phyloP scores from a whole-genome alignment of 1,140 invertebrate genomes.

The Gyrodactylus salaris region DNA sequence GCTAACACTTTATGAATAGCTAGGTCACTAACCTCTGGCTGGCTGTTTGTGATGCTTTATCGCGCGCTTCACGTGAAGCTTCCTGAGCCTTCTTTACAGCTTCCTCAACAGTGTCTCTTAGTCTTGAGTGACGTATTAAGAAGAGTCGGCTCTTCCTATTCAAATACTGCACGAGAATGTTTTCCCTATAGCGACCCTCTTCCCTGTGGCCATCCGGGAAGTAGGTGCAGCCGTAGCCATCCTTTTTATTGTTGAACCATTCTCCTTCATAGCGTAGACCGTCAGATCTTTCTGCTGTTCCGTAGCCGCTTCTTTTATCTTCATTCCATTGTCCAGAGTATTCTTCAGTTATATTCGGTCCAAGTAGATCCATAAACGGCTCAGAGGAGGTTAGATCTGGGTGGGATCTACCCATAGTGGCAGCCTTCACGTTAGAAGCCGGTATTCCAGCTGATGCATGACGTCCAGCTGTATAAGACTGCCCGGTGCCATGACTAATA shows the following conservation, averaged over 20 bases:
- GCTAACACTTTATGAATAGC: neutral
- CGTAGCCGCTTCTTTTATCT: constrained; percentile 83
- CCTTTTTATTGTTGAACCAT: constrained; percentile 96
- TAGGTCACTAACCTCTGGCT: neutral
- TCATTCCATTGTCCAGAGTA: constrained; percentile 99
- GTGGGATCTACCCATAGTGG: neutral
- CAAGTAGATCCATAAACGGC: neutral
- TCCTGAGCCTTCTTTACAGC: constrained; percentile 3
- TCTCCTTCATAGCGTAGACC: constrained; percentile 89
- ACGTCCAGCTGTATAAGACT: neutral
- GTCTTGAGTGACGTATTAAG: neutral
- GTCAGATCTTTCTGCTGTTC: constrained; percentile 74
- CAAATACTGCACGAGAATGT: constrained; percentile 27
- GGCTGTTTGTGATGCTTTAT: constrained; percentile 1
- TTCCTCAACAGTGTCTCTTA: constrained; percentile 4
- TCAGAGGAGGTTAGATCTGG: neutral
- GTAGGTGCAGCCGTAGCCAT: constrained; percentile 94
- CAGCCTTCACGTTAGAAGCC: neutral
- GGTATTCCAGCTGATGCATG: neutral
- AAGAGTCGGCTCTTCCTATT: neutral
- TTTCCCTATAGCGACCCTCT: constrained; percentile 97
- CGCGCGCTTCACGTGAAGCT: constrained; percentile 1
- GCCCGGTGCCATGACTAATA: neutral
- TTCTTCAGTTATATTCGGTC: constrained; percentile 36
- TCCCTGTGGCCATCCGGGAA: constrained; percentile 72